Base-by-base conservation (phyloP, 2,797 vertebrate species). In the Catharus ustulatus region DNA sequence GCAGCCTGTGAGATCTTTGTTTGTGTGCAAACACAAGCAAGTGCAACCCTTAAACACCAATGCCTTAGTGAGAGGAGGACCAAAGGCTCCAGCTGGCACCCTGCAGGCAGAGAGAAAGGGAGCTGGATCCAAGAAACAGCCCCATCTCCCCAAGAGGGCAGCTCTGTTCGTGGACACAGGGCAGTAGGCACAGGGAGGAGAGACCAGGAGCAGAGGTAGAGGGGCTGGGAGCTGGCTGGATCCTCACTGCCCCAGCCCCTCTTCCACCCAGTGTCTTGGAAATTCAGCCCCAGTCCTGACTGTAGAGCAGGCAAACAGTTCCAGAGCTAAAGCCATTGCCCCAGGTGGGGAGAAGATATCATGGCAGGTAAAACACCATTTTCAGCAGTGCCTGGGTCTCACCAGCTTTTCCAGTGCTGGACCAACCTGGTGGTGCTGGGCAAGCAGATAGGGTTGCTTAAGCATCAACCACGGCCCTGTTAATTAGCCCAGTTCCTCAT, bases 321-420 rank as follows among this genome's bases (percentile, higher is more conserved):
- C 32, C 9, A 6, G 26, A 36, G 54, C 86, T 40, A 26, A 87
- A 9, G 27, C 32, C 4, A 0, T 15, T 11, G 20, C 26, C 66
- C 8, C 27, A 13, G 55, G 15, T 14, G 19, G 43, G 34, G 16
- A 89, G 40, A 72, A 32, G 49, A 61, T 55, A 38, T 29, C 11
- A 7, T 0, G 49, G 40, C 6, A 3, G 22, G 32, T 19, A 36
- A 59, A 59, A 5, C 54, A 24, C 0, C 1, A 27, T 77, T 80
- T 87, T 49, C 78, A 80, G 54, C 59, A 13, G 27, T 68, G 73
- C 69, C 62, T 4, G 10, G 71, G n/a, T n/a, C 57, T 96, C 76
- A 68, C 54, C 84, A 74, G 68, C 52, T 61, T 74, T 48, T 42
- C 40, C 40, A 46, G 32, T 26, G 61, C 91, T 45, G 48, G 69